Evolutionary conservation across 2,888 invertebrate genomes (phyloP).

Genomic region (Synanthedon vespiformis): DNA sequence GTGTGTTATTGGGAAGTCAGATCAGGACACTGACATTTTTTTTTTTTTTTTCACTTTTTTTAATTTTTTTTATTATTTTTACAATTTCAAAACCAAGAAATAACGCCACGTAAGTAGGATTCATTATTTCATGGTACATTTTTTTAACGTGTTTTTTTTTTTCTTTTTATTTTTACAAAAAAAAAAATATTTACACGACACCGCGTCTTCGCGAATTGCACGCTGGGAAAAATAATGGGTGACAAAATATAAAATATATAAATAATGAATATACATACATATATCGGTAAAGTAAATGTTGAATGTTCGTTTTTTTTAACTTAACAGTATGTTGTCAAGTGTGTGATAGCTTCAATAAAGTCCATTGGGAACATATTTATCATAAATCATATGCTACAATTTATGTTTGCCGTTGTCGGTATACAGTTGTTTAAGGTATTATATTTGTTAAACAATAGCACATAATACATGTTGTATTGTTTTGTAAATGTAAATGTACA

Average conservation of each 20-base stretch:
- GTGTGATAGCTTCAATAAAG: slow-evolving; percentile 97
- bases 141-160: slow-evolving; percentile 30
- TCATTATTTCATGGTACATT: slow-evolving; percentile 18
- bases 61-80: slow-evolving; percentile 21
- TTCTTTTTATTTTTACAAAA: slow-evolving; percentile 27
- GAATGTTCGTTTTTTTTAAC: slow-evolving; percentile 15
- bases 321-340: slow-evolving; percentile 97
- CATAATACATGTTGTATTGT: too few species aligned
- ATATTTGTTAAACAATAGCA: neutral
- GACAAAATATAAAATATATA: slow-evolving; percentile 7
- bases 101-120: slow-evolving; percentile 50
- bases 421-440: slow-evolving; percentile 97
- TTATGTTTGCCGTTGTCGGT: slow-evolving; percentile 99
- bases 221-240: slow-evolving; percentile 38
- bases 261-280: slow-evolving; percentile 4
- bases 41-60: slow-evolving; percentile 5
- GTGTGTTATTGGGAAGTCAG: slow-evolving; percentile 38
- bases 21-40: slow-evolving; percentile 44
- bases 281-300: slow-evolving; percentile 16
- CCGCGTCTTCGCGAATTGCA: slow-evolving; percentile 25
- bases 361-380: slow-evolving; percentile 99
- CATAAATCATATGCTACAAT: slow-evolving; percentile 99
- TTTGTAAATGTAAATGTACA: too few species aligned
- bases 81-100: slow-evolving; percentile 36
- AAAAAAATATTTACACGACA: slow-evolving; percentile 31